phyloP scores from a whole-genome alignment of 2,888 invertebrate species.

The Epinotia nisella region DNA sequence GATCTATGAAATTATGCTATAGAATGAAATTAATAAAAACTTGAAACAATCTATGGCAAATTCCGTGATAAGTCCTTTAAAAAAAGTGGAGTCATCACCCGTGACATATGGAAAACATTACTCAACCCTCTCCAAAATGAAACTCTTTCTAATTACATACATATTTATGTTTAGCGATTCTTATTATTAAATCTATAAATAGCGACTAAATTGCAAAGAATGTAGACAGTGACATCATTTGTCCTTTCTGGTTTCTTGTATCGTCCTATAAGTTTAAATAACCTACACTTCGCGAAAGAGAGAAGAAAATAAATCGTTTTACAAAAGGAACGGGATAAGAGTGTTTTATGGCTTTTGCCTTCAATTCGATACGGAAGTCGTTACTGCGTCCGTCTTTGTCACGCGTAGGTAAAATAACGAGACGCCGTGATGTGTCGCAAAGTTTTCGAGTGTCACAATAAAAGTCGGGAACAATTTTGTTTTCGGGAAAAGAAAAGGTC shows the following conservation, averaged over 20 bases:
- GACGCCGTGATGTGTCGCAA: conserved; percentile 21
- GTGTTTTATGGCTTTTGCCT: conserved; percentile 28
- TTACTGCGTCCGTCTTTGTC: conserved; percentile 17
- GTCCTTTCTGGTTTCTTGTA: not conserved
- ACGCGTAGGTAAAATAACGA: conserved; percentile 11
- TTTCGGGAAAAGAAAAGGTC: conserved; percentile 14
- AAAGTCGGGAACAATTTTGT: conserved; percentile 23
- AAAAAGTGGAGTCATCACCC: no score
- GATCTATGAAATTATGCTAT: no score
- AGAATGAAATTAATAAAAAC: no score
- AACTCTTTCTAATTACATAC: no score
- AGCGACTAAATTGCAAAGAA: no score
- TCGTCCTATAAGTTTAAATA: not conserved
- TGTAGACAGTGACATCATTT: no score
- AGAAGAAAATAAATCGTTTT: conserved; percentile 23
- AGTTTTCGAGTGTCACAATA: conserved; percentile 30
- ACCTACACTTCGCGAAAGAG: not conserved
- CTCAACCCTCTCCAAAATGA: no score
- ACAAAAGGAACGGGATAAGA: conserved; percentile 26
- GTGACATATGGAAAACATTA: no score
- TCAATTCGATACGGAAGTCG: conserved; percentile 38
- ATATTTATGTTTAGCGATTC: no score
- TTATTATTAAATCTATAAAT: no score
- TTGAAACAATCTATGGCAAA: no score
- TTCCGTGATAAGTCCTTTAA: no score